Evolutionary conservation across 2,888 invertebrate genomes (phyloP), one percentile per base, ranked within the genome.

Genomic region (Agonopterix subpropinquella): DNA sequence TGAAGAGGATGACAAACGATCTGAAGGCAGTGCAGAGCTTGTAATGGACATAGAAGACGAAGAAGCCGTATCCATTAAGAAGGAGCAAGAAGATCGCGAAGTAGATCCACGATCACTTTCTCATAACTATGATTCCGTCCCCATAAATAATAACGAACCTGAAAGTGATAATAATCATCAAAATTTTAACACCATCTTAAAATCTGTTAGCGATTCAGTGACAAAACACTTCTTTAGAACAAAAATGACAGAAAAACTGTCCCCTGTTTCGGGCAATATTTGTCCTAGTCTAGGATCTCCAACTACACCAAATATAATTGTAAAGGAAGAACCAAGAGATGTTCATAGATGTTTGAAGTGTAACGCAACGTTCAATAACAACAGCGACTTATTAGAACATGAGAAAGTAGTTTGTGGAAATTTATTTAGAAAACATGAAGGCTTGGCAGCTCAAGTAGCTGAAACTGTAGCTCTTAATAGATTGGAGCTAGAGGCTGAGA

Each of bases 391-490:
- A 50, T 84, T 93, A 62, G 93, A 94, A 62, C 95, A 95, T 65
- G 95, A 95, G 65, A 94, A 92, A 66, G 87, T 91, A 47, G 73
- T 90, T 15, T 91, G 91, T 61, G 90, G 90, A 15, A 86, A 80
- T 57, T 58, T 89, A 51, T 91, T 91, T 59, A 77, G 90, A 57
- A 90, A 91, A 70, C 92, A 92, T 60, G 94, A 94, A 81, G 92
- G 93, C n/a, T 77, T 93, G 54, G 92, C 93, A n/a, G 94, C 94
- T 42, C 94, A 95, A 72, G 88, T 94, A 44, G 93, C 94, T 57
- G 92, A 93, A 67, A 92, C 92, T 13, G 81, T 91, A 51, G 89
- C 90, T 65, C 89, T 83, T 61, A 91, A 86, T 55, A 80, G 89
- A 62, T 61, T 84, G 57, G 89, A 88, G 65, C 61, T 84, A 57